These are phyloP conservation scores for Thalpophila matura DNA, from an alignment of 2,888 invertebrate species.

Conservation along the genomic window DNA sequence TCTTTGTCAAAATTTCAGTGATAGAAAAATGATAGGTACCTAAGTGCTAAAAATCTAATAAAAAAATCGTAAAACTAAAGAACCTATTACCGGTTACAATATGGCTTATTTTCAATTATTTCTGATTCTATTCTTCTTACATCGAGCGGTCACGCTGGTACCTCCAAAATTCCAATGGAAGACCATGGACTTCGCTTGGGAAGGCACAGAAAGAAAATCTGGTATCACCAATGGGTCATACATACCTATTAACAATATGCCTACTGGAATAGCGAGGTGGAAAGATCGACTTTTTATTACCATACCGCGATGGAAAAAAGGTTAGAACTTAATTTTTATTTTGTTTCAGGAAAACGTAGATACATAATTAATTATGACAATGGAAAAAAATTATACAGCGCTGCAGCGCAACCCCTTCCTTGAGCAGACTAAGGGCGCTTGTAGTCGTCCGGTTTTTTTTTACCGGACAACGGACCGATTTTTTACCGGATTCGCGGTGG, in stretches of 20 bases:
- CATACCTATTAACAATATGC: slow-evolving; percentile 92
- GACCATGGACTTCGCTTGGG: slow-evolving; percentile 92
- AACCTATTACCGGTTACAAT: no score
- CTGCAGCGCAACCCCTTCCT: no score
- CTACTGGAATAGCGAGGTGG: slow-evolving; percentile 93
- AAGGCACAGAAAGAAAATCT: slow-evolving; percentile 73
- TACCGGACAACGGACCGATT: no score
- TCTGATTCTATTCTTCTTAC: slow-evolving; percentile 46
- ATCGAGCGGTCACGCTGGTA: slow-evolving; percentile 62
- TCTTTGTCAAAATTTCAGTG: no score
- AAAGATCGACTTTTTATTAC: slow-evolving; percentile 92
- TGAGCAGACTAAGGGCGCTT: no score
- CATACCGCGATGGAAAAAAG: slow-evolving; percentile 92
- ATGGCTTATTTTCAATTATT: slow-evolving; percentile 48
- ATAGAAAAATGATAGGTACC: no score
- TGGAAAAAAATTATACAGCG: no score
- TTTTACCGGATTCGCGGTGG: no score
- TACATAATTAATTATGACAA: no score
- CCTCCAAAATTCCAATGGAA: slow-evolving; percentile 91
- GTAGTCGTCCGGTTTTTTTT: no score
- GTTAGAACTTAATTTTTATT: slow-evolving; percentile 65
- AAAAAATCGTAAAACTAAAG: no score
- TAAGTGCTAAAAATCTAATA: no score
- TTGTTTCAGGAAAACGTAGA: background rate
- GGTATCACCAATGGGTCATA: slow-evolving; percentile 90